Evolutionary conservation across 1,140 invertebrate genomes (phyloP).

Genomic region (Psilanteris sp.): DNA sequence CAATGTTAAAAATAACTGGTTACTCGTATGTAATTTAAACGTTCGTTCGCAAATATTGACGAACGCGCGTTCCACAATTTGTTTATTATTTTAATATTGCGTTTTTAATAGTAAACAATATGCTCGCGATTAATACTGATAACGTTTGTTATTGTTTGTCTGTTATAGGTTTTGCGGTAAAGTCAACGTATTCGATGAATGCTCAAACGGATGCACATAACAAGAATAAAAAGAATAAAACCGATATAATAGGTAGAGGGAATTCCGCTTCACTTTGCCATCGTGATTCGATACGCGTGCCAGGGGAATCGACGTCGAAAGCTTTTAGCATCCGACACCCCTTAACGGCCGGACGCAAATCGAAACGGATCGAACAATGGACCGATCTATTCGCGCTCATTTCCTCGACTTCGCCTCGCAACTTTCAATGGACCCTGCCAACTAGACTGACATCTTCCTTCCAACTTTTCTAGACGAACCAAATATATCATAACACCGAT

Average conservation of each 20-base stretch:
- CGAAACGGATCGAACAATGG: slow-evolving; percentile 67
- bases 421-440: slow-evolving; percentile 58
- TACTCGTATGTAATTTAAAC: too few species aligned
- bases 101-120: slow-evolving; percentile 7
- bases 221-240: slow-evolving; percentile 55
- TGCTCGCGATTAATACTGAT: slow-evolving; percentile 7
- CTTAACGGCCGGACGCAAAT: slow-evolving; percentile 64
- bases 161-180: slow-evolving; percentile 1
- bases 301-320: slow-evolving; percentile 60
- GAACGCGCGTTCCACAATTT: too few species aligned
- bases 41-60: too few species aligned
- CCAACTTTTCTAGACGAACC: slow-evolving; percentile 22
- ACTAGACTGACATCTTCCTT: slow-evolving; percentile 35
- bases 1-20: too few species aligned
- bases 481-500: slow-evolving; percentile 42
- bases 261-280: slow-evolving; percentile 55
- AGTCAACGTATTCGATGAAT: slow-evolving; percentile 13
- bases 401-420: slow-evolving; percentile 57
- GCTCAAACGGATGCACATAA: slow-evolving; percentile 41
- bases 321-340: slow-evolving; percentile 61
- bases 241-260: slow-evolving; percentile 53
- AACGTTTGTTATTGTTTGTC: slow-evolving; percentile 38
- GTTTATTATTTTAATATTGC: slow-evolving; percentile 6
- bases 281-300: slow-evolving; percentile 63
- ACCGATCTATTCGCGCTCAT: slow-evolving; percentile 55